Base-by-base conservation (phyloP, 2,888 invertebrate species). In the Apamea monoglypha region DNA sequence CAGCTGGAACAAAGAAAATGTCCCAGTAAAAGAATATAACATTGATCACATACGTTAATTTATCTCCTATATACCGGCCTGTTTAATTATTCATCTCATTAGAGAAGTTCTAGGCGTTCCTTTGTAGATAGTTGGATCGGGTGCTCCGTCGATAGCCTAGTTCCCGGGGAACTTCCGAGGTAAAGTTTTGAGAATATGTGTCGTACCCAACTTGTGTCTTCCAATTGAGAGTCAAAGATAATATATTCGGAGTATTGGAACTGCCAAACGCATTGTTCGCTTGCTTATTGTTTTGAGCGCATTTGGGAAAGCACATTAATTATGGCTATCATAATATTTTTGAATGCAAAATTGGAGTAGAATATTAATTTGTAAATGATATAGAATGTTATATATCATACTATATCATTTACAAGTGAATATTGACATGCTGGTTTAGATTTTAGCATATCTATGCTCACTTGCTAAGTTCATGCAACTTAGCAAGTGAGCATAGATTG, bases 11-110 rank as follows among this genome's bases (percentile, higher is more conserved):
- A 86, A 84, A 87, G 73, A 64, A 83, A 84, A 81, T 53, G 66
- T 74, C 80, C 63, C n/a, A 80, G 53, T 64, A 77, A 84, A 84
- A 85, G 72, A 80, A 78, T 79, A 80, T 72, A 81, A 71, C 69
- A 82, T 63, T 67, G 47, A 73, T 80, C 83, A 89, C 88, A 88
- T 76, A 88, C 85, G 88, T 85, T 87, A 87, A 86, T 87, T 90
- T 85, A 87, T 82, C 78, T 80, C 79, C 76, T 87, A 90, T 92
- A 92, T 91, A 92, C 90, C 80, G 88, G 89, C 89, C 93, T 93
- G 94, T 93, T 96, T 95, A 95, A 96, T 96, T 96, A 96, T 96
- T 96, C 95, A 95, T 95, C 96, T 96, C 95, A 96, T 96, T 96
- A 96, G 94, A 93, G 93, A 95, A 96, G 94, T 96, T 95, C 92